These are phyloP conservation scores for Poeciliopsis turneri DNA, from an alignment of 2,797 vertebrate genomes.

Conservation along the genomic window DNA sequence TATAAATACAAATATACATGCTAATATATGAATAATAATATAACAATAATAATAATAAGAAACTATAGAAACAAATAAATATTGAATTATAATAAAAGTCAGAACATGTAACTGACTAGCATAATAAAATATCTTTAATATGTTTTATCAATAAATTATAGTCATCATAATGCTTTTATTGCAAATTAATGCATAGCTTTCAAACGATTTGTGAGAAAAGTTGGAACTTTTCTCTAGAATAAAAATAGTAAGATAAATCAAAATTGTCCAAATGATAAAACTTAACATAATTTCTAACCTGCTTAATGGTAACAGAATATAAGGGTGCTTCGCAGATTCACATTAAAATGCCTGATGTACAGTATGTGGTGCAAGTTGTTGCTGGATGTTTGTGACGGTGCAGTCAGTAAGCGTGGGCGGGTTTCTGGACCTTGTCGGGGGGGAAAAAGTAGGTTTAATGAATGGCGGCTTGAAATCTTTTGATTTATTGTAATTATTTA, in stretches of 20 bases:
- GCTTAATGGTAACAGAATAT: not conserved
- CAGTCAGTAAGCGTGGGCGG: not conserved
- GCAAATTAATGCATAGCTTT: not conserved
- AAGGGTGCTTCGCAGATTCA: not conserved
- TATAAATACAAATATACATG: not conserved
- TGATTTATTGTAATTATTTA: not conserved
- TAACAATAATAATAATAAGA: not conserved
- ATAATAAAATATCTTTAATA: constrained; percentile 7
- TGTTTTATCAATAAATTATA: not conserved
- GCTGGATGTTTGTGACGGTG: not conserved
- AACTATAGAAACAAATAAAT: not conserved
- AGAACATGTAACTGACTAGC: not conserved
- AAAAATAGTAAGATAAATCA: not conserved
- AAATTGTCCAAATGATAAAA: not conserved
- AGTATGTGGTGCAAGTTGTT: not conserved
- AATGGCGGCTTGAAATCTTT: no score
- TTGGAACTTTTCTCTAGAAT: not conserved
- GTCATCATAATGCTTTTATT: not conserved
- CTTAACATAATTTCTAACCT: not conserved
- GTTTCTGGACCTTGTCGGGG: not conserved
- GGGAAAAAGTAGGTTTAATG: not conserved
- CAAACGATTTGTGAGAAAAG: not conserved
- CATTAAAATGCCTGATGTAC: not conserved
- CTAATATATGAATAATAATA: not conserved
- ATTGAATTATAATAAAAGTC: not conserved